Base-by-base conservation (phyloP, 1,140 invertebrate genomes). In the Lordiphosa stackelbergi region DNA sequence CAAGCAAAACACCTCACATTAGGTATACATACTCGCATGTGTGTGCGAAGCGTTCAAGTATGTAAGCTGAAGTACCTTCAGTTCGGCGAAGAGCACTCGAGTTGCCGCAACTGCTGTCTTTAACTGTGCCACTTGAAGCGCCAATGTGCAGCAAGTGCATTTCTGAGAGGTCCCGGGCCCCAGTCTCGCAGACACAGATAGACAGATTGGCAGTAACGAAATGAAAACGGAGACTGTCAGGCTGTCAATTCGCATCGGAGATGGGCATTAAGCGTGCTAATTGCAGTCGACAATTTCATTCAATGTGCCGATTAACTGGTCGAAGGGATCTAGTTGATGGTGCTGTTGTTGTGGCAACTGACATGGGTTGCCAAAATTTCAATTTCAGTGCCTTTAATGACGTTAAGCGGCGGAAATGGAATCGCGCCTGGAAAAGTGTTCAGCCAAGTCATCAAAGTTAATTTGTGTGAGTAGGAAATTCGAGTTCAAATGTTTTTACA, bases 391-490 rank as follows among this genome's bases (percentile, higher is more conserved):
- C 31, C 65, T 72, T 83, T 77, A 83, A 83, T 81, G 57, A 57
- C 52, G 68, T 83, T 81, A 83, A 78, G 54, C 68, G 57, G 60
- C 77, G 77, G 77, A 81, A 81, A 81, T 81, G 64, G 56, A 75
- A 77, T 72, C 75, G 77, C 75, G 71, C 71, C 71, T 42, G 68
- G 38, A 63, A 83, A 72, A 53, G 19, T 38, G 38, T 37, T 41
- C 28, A 31, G 77, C 64, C 69, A 72, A 75, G 77, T 81, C 77
- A 83, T 77, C 72, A 69, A 83, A 77, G 60, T 72, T 77, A 73
- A 81, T 81, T 81, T 74, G 59, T 56, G 35, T 55, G 55, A 41
- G 45, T 38, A 53, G 71, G 63, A 83, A 69, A 60, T 66, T 69
- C 34, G 52, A 83, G 54, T 66, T 83, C 64, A 77, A 83, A 72